phyloP scores from a whole-genome alignment of 2,113 vertebrate genomes.

The Sebastes fasciatus region DNA sequence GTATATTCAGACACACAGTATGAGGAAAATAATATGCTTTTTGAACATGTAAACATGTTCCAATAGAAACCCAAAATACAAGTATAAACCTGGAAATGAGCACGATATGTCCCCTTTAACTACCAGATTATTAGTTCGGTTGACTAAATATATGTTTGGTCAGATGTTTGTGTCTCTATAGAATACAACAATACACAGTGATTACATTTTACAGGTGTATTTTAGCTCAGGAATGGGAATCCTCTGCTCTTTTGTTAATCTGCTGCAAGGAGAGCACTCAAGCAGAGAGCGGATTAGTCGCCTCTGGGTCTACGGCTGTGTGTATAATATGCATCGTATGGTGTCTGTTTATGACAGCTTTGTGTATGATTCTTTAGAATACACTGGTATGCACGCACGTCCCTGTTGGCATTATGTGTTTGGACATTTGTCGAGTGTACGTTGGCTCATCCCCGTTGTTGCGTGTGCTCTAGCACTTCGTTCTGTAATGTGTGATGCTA shows the following conservation, averaged over 20 bases:
- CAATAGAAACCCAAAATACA: too few species aligned
- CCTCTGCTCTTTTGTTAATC: slow-evolving; percentile 16
- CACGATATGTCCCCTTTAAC: not conserved
- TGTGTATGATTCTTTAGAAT: not conserved
- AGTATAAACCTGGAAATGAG: too few species aligned
- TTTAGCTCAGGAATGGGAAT: slow-evolving; percentile 20
- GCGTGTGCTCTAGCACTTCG: not conserved
- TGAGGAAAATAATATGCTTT: too few species aligned
- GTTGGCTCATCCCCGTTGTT: slow-evolving; percentile 7
- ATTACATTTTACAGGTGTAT: slow-evolving; percentile 4
- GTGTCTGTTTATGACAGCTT: not conserved
- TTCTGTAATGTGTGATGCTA: slow-evolving; percentile 25
- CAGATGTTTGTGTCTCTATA: not conserved
- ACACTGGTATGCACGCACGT: not conserved
- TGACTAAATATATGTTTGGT: not conserved
- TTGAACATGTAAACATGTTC: too few species aligned
- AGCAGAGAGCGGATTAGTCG: slow-evolving; percentile 36
- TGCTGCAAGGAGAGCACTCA: slow-evolving; percentile 14
- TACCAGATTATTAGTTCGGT: not conserved
- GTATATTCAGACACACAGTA: too few species aligned
- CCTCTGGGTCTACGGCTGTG: not conserved
- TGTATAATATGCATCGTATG: not conserved
- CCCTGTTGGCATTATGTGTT: slow-evolving; percentile 1
- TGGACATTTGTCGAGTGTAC: not conserved
- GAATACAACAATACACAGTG: not conserved